These are phyloP conservation scores for Scaptomyza reducta DNA, from an alignment of 2,888 invertebrate species.

Conservation along the genomic window DNA sequence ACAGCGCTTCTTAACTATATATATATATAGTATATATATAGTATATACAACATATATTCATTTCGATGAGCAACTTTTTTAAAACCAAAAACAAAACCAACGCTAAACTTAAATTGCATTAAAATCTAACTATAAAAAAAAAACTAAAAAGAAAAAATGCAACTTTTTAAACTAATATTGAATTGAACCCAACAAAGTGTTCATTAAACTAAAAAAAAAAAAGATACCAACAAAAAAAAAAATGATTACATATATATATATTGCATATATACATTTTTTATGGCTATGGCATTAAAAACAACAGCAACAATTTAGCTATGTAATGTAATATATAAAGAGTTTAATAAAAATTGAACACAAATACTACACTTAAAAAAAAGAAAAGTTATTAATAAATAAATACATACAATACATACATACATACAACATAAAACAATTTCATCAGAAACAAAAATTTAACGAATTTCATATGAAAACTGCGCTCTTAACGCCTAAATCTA, in stretches of 20 bases:
- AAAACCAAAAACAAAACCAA: constrained; percentile 53
- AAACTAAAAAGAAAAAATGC: constrained; percentile 8
- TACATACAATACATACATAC: constrained; percentile 10
- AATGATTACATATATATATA: constrained; percentile 31
- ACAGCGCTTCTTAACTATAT: constrained; percentile 77
- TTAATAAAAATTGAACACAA: constrained; percentile 65
- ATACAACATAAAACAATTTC: constrained; percentile 31
- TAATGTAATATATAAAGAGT: constrained; percentile 73
- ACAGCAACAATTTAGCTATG: constrained; percentile 65
- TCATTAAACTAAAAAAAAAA: constrained; percentile 77
- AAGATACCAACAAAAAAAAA: constrained; percentile 38
- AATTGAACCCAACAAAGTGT: constrained; percentile 83
- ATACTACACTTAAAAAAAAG: constrained; percentile 30
- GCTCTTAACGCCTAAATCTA: constrained; percentile 65
- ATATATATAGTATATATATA: constrained; percentile 29
- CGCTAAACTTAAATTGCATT: constrained; percentile 60
- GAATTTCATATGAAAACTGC: constrained; percentile 66
- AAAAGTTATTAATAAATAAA: constrained; percentile 31
- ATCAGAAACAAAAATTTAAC: constrained; percentile 56
- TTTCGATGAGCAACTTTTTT: constrained; percentile 69
- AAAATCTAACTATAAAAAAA: constrained; percentile 52
- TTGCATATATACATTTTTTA: constrained; percentile 63
- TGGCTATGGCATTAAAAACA: constrained; percentile 61
- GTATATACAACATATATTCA: constrained; percentile 42
- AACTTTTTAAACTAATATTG: constrained; percentile 78